Evolutionary conservation across 23 tunicate genomes (phyloP).

Genomic region (Botrylloides violaceus): DNA sequence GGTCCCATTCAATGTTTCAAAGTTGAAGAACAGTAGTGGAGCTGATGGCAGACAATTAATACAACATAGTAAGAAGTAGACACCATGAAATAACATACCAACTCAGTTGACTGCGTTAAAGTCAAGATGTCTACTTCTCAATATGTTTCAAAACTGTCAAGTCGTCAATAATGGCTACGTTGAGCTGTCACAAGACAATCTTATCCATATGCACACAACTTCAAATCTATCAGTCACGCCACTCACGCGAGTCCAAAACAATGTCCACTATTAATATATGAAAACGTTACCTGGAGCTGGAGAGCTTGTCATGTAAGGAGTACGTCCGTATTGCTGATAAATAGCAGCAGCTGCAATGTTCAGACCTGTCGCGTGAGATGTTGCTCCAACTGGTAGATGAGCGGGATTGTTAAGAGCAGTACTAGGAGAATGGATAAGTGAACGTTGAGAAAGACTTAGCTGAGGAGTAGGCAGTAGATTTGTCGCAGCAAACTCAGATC

Average conservation of each 20-base stretch:
- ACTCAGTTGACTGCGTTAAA: no score
- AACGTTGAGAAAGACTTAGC: slow-evolving; percentile 43
- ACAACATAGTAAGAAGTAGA: no score
- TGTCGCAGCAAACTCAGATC: slow-evolving; percentile 42
- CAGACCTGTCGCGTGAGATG: slow-evolving; percentile 11
- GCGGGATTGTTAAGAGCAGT: slow-evolving; percentile 40
- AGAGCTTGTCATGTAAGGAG: slow-evolving; percentile 26
- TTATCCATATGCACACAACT: neutral
- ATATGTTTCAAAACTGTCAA: no score
- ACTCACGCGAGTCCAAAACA: neutral
- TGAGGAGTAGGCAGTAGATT: slow-evolving; percentile 56
- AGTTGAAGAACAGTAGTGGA: no score
- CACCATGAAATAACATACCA: no score
- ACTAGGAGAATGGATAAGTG: slow-evolving; percentile 81
- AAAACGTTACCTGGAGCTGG: slow-evolving; percentile 12
- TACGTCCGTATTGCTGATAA: slow-evolving; percentile 59
- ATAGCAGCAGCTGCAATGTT: slow-evolving; percentile 42
- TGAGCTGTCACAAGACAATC: no score
- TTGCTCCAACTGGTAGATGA: slow-evolving; percentile 23
- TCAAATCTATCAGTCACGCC: neutral
- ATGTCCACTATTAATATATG: neutral
- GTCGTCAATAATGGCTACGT: no score
- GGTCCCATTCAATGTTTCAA: no score
- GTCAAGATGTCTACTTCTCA: no score
- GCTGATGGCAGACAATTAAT: no score